phyloP scores from a whole-genome alignment of 2,888 invertebrate species.

The Ecdyonurus torrentis region DNA sequence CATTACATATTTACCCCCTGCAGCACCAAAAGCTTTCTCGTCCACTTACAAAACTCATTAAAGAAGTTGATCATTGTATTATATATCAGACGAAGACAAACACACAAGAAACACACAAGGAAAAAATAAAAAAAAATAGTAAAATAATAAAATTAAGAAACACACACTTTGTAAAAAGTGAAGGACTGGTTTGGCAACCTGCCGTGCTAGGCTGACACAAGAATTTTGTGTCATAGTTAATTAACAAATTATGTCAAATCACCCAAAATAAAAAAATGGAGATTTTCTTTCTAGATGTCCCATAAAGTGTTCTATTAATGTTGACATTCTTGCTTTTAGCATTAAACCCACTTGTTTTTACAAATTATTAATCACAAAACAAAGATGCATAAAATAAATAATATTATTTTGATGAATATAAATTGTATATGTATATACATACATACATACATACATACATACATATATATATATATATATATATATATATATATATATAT shows the following conservation, averaged over 20 bases:
- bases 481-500: no score
- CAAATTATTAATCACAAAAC: neutral
- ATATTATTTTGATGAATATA: neutral
- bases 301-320: neutral
- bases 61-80: neutral
- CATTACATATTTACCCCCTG: neutral
- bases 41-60: neutral
- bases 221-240: neutral
- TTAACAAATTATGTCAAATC: neutral
- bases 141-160: neutral
- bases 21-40: neutral
- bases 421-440: no score
- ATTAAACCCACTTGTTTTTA: neutral
- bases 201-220: neutral
- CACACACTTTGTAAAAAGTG: neutral
- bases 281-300: no score
- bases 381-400: neutral
- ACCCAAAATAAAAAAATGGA: neutral
- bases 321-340: no score
- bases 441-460: no score
- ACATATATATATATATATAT: no score
- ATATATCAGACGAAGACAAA: neutral
- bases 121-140: no score
- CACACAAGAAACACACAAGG: no score
- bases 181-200: neutral